Evolutionary conservation across 2,113 vertebrate genomes (phyloP), one percentile per base, ranked within the genome.

Genomic region (Zosterops hypoxanthus): DNA sequence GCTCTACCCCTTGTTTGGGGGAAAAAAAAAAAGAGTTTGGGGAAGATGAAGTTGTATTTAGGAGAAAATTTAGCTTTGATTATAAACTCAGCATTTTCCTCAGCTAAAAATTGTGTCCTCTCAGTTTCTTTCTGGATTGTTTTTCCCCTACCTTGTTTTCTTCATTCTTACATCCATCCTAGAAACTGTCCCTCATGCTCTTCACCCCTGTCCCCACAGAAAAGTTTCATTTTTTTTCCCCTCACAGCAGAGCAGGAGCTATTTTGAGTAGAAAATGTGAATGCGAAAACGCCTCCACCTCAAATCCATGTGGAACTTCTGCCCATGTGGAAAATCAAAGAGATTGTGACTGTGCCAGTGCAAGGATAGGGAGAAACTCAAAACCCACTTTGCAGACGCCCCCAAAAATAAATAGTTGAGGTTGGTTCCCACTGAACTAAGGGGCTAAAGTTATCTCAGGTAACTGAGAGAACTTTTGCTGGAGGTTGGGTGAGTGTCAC

Each of bases 71-170:
- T 46, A 21, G 44, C 18, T 73, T 28, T 80, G 9, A 34, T 64
- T 73, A 34, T 50, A 80, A 93, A 77, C 20, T 65, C 16, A 31
- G 11, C 24, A 13, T 64, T 82, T 93, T 75, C 14, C 31, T 41
- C 33, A 61, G 36, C 24, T 72, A 66, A 70, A 66, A 6, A 53
- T 69, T 39, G 14, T 34, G 25, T 73, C 33, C 9, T 49, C 42
- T 86, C 0, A 0, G 8, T 75, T 31, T 86, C 10, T 49, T 52
- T 72, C 41, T n/a, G 6, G 5, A 11, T 44, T 18, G 7, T 12
- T 68, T 65, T 46, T 5, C 3, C 24, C 24, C 9, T 75, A 12
- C 14, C 2, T 5, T 31, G 11, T 70, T 86, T 78, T 87, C 39
- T 52, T 71, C 52, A 12, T 39, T 46, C 8, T 77, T 49, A 6